phyloP scores from a whole-genome alignment of 92 coral and sea anemone genomes.

The Porites evermanni region DNA sequence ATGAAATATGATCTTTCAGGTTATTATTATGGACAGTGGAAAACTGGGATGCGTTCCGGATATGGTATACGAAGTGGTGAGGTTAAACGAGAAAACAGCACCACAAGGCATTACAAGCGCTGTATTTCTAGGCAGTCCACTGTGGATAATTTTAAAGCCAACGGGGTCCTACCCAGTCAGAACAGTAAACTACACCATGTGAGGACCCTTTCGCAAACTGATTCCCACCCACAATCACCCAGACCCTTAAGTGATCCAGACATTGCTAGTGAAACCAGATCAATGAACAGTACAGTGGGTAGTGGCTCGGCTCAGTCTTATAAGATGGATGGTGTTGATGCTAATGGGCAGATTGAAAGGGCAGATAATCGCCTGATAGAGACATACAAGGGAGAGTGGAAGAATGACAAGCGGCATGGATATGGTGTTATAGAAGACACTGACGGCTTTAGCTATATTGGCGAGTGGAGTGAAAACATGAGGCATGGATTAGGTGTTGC shows the following conservation, averaged over 20 bases:
- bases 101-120: conserved; percentile 70
- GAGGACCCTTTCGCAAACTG: conserved; percentile 49
- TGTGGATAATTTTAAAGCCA: conserved; percentile 77
- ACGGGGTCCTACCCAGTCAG: conserved; percentile 73
- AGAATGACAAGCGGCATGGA: conserved; percentile 88
- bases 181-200: conserved; percentile 37
- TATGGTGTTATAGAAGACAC: conserved; percentile 77
- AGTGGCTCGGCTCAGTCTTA: conserved; percentile 77
- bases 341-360: conserved; percentile 53
- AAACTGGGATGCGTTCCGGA: conserved; percentile 91
- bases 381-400: conserved; percentile 88
- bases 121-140: conserved; percentile 87
- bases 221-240: conserved; percentile 53
- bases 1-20: conserved; percentile 42
- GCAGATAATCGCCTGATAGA: conserved; percentile 57
- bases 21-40: conserved; percentile 94
- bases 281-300: conserved; percentile 66
- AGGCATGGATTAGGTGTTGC: conserved; percentile 89
- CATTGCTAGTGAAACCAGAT: conserved; percentile 68
- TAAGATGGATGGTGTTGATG: conserved; percentile 50
- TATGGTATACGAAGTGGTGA: conserved; percentile 83
- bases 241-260: conserved; percentile 60
- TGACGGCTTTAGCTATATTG: conserved; percentile 76
- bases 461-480: conserved; percentile 90
- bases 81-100: conserved; percentile 72